A percentile compares a stretch with the other conserved stretches of the same genome.
Conservation (phyloP, 2,888 invertebrate species). For the Diachrysia chrysitis region DNA sequence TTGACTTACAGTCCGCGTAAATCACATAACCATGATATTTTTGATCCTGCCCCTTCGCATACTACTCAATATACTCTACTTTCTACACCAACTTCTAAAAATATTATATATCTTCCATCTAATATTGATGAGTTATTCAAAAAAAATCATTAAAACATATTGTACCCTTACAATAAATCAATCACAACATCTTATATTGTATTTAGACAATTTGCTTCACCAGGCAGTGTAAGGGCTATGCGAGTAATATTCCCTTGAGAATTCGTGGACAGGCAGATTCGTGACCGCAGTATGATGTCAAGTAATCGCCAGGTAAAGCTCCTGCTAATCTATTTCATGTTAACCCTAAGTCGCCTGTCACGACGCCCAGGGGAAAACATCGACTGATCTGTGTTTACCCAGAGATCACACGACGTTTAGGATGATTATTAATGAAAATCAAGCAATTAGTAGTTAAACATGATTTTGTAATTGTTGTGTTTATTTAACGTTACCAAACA, state of each 20-base stretch:
- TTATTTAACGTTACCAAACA: background rate
- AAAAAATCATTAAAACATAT: background rate
- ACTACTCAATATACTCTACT: background rate
- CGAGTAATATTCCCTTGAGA: conserved; percentile 40
- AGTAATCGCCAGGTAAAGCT: background rate
- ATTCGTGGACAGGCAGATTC: conserved; percentile 12
- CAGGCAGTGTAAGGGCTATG: conserved; percentile 25
- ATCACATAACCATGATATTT: background rate
- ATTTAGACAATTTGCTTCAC: conserved; percentile 15
- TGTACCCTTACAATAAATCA: too few relatives aligned
- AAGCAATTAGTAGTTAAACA: background rate
- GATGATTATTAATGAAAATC: background rate
- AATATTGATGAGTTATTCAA: too few relatives aligned
- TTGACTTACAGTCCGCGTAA: conserved; percentile 35
- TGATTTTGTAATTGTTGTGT: background rate
- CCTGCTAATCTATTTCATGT: conserved; percentile 7
- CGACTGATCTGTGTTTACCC: background rate
- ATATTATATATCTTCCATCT: too few relatives aligned
- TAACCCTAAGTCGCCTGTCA: conserved; percentile 7
- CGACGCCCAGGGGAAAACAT: background rate
- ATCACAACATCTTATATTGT: background rate
- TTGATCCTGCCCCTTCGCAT: background rate
- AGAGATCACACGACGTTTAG: background rate
- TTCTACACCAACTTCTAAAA: background rate
- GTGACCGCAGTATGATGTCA: conserved; percentile 8